Percentiles rank a stretch among this genome's conserved stretches.
These are phyloP conservation scores for Autographa pulchrina DNA, from an alignment of 2,888 invertebrate genomes.

Conservation along the genomic window DNA sequence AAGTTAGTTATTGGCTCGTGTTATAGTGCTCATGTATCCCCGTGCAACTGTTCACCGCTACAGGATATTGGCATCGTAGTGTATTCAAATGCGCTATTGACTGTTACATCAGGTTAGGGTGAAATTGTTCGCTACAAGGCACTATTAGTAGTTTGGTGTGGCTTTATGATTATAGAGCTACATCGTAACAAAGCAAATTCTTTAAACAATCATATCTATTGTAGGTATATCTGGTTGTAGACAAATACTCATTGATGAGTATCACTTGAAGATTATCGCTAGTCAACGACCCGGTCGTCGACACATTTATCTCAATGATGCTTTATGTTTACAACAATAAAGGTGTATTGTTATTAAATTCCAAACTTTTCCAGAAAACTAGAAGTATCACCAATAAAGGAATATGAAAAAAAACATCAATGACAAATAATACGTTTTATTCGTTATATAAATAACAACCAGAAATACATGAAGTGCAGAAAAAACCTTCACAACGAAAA, in stretches of 20 bases:
- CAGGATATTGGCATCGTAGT: constrained; percentile 1
- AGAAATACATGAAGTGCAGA: constrained; percentile 51
- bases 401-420: constrained; percentile 30
- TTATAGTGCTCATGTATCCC: neutral
- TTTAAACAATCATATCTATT: constrained; percentile 37
- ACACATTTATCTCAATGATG: constrained; percentile 33
- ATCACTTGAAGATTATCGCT: constrained; percentile 45
- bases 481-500: constrained; percentile 59
- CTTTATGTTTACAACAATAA: constrained; percentile 28
- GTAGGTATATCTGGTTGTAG: constrained; percentile 3
- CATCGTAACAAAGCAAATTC: constrained; percentile 19
- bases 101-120: neutral
- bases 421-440: constrained; percentile 34
- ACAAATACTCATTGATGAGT: constrained; percentile 33
- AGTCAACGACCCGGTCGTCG: constrained; percentile 36
- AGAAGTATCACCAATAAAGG: neutral
- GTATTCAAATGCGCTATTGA: neutral
- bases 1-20: neutral
- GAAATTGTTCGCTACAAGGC: neutral
- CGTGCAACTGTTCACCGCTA: neutral
- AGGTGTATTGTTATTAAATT: constrained; percentile 26
- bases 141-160: neutral
- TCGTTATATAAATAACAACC: constrained; percentile 27
- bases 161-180: neutral
- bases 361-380: constrained; percentile 16